Evolutionary conservation across 53 echinoderm and acorn worm species (phyloP), one percentile per base, ranked within the genome.

Genomic region (Echinometra lucunter): DNA sequence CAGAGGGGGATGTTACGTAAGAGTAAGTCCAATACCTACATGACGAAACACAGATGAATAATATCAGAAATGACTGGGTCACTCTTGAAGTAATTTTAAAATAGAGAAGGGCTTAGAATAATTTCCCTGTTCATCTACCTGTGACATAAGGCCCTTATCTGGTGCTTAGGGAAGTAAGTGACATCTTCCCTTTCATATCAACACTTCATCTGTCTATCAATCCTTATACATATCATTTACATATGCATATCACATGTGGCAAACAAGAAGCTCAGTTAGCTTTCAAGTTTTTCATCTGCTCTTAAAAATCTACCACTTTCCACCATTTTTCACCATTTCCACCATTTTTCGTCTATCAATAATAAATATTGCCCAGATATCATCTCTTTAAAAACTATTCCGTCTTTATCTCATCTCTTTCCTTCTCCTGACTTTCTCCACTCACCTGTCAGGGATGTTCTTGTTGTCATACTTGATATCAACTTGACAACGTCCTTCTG

Each of bases 371-470:
- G n/a, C n/a, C n/a, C n/a, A n/a, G n/a, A n/a, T n/a, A n/a, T n/a
- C n/a, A n/a, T n/a, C n/a, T n/a, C n/a, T n/a, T n/a, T n/a, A n/a
- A n/a, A n/a, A n/a, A n/a, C n/a, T n/a, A n/a, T 66, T 27, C 27
- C 27, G 25, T 66, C 66, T 66, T 66, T 66, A 23, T 27, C 27
- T 66, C 17, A 66, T 66, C 66, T 66, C 66, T 5, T n/a, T 66
- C 9, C n/a, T 66, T 66, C 66, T 66, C 66, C 28, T 57, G 57
- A 57, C 12, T 57, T 18, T 57, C 74, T 45, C n/a, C n/a, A 72
- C 95, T 45, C 58, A 99, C 99, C 99, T 99, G 95, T 98, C 96
- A n/a, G 99, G 99, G 56, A 99, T 98, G 91, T 95, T 91, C 69
- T 98, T 92, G 94, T 96, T 97, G 37, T 95, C 99, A 92, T 99